Evolutionary conservation across 2,797 vertebrate species (phyloP), one percentile per base, ranked within the genome.

Genomic region (Thripadectes ignobilis): DNA sequence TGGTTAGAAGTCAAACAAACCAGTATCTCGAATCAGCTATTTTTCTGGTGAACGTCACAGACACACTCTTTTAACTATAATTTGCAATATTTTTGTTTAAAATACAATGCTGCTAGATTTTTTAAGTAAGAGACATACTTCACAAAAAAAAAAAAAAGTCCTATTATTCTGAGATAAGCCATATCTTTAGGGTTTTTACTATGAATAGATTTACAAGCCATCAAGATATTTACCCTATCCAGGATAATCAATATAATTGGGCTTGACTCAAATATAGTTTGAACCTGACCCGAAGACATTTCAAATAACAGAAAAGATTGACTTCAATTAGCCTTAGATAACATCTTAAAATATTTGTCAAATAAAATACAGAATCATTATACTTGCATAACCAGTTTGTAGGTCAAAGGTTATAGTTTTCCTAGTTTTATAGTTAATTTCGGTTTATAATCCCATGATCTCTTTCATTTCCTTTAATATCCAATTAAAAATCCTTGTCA

Each of bases 231-330:
- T 89, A 75, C 14, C 46, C 39, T 49, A 7, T 17, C 41, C 59
- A 66, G 27, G 19, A 81, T 88, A 93, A 92, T 93, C 89, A 93
- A 93, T 96, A 66, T 96, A 95, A 95, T 96, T 93, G 89, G 65
- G 39, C 9, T 62, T 89, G 82, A 95, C 41, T 79, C 65, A 77
- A 85, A 88, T 72, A 78, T 68, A 93, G 92, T 88, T 92, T 75
- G 32, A 88, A 88, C 16, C 22, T 81, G 62, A 95, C 49, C 68
- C 0, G 0, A 78, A 95, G 61, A 74, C 10, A 86, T 88, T 91
- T 85, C 58, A 78, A 89, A 79, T 91, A 79, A 85, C 20, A 78
- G 46, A 91, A 91, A 71, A 81, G 43, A 81, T 46, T 63, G 34
- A 85, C 81, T 93, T 90, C 54, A 92, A 81, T 96, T 91, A 93